A percentile compares a stretch with the other conserved stretches of the same genome.
Evolutionary conservation across 2,888 invertebrate species (phyloP).

Genomic region (Cantharis flavilabris): DNA sequence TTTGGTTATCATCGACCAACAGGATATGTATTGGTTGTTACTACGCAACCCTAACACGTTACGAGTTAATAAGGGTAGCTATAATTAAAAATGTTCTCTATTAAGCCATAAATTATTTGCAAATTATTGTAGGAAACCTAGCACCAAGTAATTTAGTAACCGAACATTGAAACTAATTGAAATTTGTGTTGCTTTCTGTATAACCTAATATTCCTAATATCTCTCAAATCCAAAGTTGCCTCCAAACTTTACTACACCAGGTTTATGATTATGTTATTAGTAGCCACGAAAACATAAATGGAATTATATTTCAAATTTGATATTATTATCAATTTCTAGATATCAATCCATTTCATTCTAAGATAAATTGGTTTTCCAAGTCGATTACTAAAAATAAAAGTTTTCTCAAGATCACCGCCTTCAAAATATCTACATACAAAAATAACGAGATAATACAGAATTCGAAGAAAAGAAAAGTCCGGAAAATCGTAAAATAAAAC

Average conservation of each 20-base stretch:
- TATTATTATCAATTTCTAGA: not conserved
- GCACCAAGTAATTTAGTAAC: constrained; percentile 19
- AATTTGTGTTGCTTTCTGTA: constrained; percentile 18
- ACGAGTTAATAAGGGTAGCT: not conserved
- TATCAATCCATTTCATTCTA: no score
- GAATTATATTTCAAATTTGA: not conserved
- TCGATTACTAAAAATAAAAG: no score
- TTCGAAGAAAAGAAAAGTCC: no score
- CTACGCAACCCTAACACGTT: not conserved
- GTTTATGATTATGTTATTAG: constrained; percentile 2
- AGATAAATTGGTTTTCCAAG: not conserved
- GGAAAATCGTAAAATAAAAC: no score
- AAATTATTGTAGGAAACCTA: not conserved
- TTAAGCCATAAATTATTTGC: not conserved
- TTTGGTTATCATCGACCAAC: not conserved
- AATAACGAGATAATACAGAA: no score
- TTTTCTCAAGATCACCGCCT: no score
- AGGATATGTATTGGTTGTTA: not conserved
- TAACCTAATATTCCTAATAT: constrained; percentile 19
- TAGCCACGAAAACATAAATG: not conserved
- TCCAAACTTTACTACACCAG: constrained; percentile 15
- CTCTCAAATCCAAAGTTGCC: constrained; percentile 6
- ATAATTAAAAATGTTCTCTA: not conserved
- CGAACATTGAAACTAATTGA: constrained; percentile 23
- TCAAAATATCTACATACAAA: not conserved